Percentiles rank a stretch among this genome's conserved stretches.
These are phyloP conservation scores for Morpho achilles DNA, from an alignment of 2,888 invertebrate species.

Conservation along the genomic window DNA sequence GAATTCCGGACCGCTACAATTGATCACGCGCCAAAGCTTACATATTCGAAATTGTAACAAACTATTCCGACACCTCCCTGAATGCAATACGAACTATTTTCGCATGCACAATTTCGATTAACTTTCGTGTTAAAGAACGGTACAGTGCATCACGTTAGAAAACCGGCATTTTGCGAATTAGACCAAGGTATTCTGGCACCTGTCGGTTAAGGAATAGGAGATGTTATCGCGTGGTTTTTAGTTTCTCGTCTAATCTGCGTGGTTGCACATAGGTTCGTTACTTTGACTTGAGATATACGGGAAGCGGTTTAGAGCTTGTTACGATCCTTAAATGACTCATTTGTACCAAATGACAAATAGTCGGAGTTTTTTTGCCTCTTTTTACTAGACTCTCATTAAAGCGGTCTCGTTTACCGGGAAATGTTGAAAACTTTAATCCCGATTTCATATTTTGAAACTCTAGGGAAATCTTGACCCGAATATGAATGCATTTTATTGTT, in stretches of 20 bases:
- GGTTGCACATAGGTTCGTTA: constrained; percentile 7
- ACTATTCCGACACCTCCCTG: constrained; percentile 10
- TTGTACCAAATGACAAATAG: constrained; percentile 9
- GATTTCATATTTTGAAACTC: no score
- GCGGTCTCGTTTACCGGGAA: not conserved
- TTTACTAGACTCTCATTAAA: not conserved
- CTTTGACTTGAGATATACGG: constrained; percentile 18
- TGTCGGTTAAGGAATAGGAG: not conserved
- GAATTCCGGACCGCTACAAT: constrained; percentile 5
- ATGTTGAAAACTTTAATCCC: no score
- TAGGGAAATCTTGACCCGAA: no score
- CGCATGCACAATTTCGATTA: constrained; percentile 10
- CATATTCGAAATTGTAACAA: constrained; percentile 1
- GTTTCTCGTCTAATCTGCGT: not conserved
- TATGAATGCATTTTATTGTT: no score
- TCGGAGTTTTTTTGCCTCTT: not conserved
- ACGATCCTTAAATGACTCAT: constrained; percentile 13
- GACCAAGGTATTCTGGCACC: constrained; percentile 4
- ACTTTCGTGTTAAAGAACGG: not conserved
- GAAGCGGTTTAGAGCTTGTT: constrained; percentile 13
- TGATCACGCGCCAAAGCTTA: constrained; percentile 11
- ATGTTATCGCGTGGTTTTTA: constrained; percentile 3
- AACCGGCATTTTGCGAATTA: not conserved
- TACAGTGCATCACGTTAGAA: constrained; percentile 1
- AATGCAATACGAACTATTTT: constrained; percentile 11